phyloP scores from a whole-genome alignment of 2,888 invertebrate species.

The Pimpla rufipes region DNA sequence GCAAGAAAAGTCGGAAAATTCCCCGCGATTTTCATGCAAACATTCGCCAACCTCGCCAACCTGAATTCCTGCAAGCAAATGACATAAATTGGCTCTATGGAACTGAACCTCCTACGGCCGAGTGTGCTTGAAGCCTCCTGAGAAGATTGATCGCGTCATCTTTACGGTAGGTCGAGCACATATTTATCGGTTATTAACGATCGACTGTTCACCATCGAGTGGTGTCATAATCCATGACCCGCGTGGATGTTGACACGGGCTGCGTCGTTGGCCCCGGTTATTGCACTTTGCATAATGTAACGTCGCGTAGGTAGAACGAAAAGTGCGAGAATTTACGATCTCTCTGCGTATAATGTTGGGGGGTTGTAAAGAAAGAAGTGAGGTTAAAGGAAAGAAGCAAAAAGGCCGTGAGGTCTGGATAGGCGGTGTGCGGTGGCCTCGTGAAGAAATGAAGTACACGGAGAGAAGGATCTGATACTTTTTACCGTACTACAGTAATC shows the following conservation, averaged over 20 bases:
- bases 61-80: neutral
- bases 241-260: constrained; percentile 32
- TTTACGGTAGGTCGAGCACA: constrained; percentile 11
- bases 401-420: constrained; percentile 34
- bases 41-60: constrained; percentile 9
- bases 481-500: too few species aligned
- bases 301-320: constrained; percentile 28
- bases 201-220: constrained; percentile 39
- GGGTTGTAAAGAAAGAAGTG: constrained; percentile 54
- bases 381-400: too few species aligned
- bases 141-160: constrained; percentile 25
- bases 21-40: constrained; percentile 72
- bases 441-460: constrained; percentile 16
- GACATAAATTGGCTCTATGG: neutral
- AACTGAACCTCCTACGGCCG: neutral
- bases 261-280: constrained; percentile 13
- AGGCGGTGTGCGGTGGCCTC: constrained; percentile 37
- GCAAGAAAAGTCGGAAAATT: constrained; percentile 74
- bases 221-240: constrained; percentile 33
- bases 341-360: constrained; percentile 62
- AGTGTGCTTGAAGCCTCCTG: neutral
- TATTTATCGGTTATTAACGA: constrained; percentile 43
- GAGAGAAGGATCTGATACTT: too few species aligned
- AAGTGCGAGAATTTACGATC: constrained; percentile 55
- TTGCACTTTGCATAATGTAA: constrained; percentile 65